These are phyloP conservation scores for Takifugu flavidus DNA, from an alignment of 2,113 vertebrate species.

Conservation along the genomic window DNA sequence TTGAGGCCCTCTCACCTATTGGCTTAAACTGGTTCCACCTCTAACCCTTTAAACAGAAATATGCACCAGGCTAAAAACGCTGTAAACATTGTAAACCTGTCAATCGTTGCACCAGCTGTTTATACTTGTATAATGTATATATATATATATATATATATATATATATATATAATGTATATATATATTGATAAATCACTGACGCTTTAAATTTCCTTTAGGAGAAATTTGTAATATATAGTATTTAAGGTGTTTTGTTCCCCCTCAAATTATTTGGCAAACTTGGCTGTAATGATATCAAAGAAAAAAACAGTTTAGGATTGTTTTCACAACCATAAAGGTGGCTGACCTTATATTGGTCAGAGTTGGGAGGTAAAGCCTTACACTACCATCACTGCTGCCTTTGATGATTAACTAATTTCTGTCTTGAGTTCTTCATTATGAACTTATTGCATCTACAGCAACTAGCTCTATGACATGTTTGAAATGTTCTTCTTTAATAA, in stretches of 20 bases:
- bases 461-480: background rate
- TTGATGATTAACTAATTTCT: conserved; percentile 31
- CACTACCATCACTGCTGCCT: conserved; percentile 63
- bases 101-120: conserved; percentile 28
- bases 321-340: conserved; percentile 9
- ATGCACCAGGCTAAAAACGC: conserved; percentile 31
- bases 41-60: conserved; percentile 14
- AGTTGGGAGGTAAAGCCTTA: conserved; percentile 57
- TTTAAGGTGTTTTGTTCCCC: background rate
- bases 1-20: conserved; percentile 1
- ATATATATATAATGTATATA: conserved; percentile 1
- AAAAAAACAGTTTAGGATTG: background rate
- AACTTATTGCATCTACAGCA: conserved; percentile 19
- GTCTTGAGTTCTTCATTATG: conserved; percentile 7
- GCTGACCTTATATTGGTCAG: background rate
- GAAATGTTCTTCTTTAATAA: background rate
- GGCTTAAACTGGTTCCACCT: conserved; percentile 10
- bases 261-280: background rate
- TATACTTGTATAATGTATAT: conserved; percentile 11
- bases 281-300: background rate
- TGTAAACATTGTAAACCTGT: background rate
- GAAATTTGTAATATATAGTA: background rate
- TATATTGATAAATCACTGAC: conserved; percentile 15
- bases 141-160: too few species aligned
- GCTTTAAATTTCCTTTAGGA: background rate